phyloP scores from a whole-genome alignment of 2,888 invertebrate species.

The Pyrrhopygopsis socrates region DNA sequence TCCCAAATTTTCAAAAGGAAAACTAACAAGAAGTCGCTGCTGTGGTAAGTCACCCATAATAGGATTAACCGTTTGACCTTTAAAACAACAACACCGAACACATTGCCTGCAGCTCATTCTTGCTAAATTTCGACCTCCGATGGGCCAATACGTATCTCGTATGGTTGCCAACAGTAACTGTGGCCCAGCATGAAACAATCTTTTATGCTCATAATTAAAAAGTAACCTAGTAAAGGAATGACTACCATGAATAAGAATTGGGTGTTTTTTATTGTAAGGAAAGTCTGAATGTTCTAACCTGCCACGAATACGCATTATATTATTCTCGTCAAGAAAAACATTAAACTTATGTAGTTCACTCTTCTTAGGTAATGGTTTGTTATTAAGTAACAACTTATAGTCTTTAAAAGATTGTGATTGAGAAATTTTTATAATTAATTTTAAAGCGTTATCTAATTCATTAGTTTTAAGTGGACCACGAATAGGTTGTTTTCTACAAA shows the following conservation, averaged over 20 bases:
- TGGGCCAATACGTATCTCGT: conserved; percentile 48
- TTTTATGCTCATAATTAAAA: conserved; percentile 47
- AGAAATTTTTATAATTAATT: conserved; percentile 51
- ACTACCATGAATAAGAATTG: conserved; percentile 82
- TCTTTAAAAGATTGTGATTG: conserved; percentile 80
- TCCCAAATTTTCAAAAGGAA: conserved; percentile 54
- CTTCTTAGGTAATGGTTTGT: conserved; percentile 46
- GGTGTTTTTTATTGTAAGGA: conserved; percentile 80
- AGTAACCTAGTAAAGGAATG: conserved; percentile 77
- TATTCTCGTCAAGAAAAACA: conserved; percentile 71
- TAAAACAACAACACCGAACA: conserved; percentile 73
- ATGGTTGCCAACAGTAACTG: conserved; percentile 62
- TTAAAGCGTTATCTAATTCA: conserved; percentile 58
- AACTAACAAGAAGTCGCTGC: conserved; percentile 54
- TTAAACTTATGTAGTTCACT: conserved; percentile 72
- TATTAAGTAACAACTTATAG: conserved; percentile 63
- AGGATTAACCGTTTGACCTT: conserved; percentile 60
- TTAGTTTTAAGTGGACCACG: not conserved
- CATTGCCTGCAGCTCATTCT: conserved; percentile 68
- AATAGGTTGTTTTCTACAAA: conserved; percentile 32
- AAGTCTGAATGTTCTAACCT: conserved; percentile 71
- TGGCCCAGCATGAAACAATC: conserved; percentile 80
- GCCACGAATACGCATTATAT: conserved; percentile 82
- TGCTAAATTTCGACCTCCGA: conserved; percentile 65
- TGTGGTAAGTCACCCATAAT: conserved; percentile 81